Evolutionary conservation across 2,113 vertebrate genomes (phyloP), one percentile per base, ranked within the genome.

Genomic region (Cranoglanis bouderius): DNA sequence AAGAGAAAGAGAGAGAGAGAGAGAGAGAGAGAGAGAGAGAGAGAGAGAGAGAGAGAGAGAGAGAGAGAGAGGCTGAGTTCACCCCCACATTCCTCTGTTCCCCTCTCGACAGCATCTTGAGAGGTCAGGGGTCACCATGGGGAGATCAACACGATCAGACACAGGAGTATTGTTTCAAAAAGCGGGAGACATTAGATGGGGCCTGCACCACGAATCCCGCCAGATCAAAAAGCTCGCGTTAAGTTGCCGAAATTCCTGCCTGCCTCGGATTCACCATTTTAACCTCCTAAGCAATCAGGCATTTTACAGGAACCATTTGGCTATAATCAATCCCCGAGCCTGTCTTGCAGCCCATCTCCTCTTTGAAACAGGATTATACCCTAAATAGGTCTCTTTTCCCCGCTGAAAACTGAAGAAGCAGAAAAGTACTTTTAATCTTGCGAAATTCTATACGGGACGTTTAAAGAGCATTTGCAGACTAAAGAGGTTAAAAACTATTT

Each of bases 101-200:
- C 82, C 87, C 83, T 90, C 88, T 89, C 87, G 26, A 82, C 85
- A 84, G 91, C 91, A 92, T 92, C 89, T 92, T 92, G 89, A 92
- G 63, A 84, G 92, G 90, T 92, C 89, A 85, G 38, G 88, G 88
- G 92, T 91, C 90, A 86, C 63, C 12, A 70, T 40, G 46, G 91
- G 90, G 89, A 88, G 90, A 89, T 91, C 88, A 89, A 82, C 87
- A 83, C 88, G 90, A 91, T 92, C 91, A 91, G 90, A 92, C 90
- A 91, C 92, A 92, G 92, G 91, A 90, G 90, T 90, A 90, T 87
- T 90, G 90, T 90, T 90, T 90, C 90, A 91, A 90, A 92, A 91
- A 91, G 84, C 82, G 67, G 85, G 88, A 90, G 88, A 88, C 88
- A 89, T 90, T 85, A 90, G 87, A 91, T 51, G 85, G 77, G 38